Percentiles rank a stretch among this genome's conserved stretches.
These are phyloP conservation scores for Serranus cabrilla DNA, from an alignment of 2,797 vertebrate genomes.

Conservation along the genomic window DNA sequence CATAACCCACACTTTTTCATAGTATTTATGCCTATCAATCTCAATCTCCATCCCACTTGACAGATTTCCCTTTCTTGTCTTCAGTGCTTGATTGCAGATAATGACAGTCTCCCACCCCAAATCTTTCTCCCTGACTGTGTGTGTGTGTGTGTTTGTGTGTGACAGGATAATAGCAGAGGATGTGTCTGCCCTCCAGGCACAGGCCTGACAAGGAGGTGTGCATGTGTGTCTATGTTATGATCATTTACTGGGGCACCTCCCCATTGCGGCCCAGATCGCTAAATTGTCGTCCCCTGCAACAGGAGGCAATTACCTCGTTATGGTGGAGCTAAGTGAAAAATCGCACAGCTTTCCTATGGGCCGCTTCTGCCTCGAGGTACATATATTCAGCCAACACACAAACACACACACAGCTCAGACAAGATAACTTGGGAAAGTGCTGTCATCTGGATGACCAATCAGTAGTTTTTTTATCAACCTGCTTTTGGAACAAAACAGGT, in stretches of 20 bases:
- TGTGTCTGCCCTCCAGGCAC: conserved; percentile 76
- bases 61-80: conserved; percentile 73
- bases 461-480: conserved; percentile 34
- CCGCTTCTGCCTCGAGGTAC: conserved; percentile 63
- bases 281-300: conserved; percentile 77
- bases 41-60: conserved; percentile 50
- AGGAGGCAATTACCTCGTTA: conserved; percentile 83
- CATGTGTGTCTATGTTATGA: conserved; percentile 62
- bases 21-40: conserved; percentile 55
- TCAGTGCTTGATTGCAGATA: conserved; percentile 69
- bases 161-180: conserved; percentile 81
- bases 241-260: conserved; percentile 65
- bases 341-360: conserved; percentile 63
- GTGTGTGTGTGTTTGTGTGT: conserved; percentile 40
- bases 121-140: conserved; percentile 36
- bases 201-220: conserved; percentile 70
- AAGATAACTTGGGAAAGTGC: conserved; percentile 4
- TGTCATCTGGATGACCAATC: conserved; percentile 34
- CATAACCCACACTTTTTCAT: conserved; percentile 16
- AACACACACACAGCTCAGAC: conserved; percentile 3
- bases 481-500: conserved; percentile 26
- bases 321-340: conserved; percentile 79
- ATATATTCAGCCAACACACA: conserved; percentile 29
- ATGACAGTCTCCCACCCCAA: conserved; percentile 66
- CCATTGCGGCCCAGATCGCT: conserved; percentile 62